phyloP scores from a whole-genome alignment of 2,113 vertebrate genomes.

The Leuciscus idus region DNA sequence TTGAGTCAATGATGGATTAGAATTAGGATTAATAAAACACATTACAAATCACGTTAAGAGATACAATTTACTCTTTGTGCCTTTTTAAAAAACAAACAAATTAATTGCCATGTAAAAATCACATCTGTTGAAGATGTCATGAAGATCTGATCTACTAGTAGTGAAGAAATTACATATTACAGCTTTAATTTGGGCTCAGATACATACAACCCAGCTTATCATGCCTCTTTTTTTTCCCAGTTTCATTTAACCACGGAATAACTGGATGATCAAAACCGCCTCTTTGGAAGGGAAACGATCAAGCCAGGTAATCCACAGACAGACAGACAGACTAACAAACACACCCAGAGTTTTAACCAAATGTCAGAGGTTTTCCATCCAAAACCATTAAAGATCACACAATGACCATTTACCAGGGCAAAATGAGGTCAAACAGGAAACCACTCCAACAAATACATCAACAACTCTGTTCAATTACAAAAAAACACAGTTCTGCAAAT shows the following conservation, averaged over 20 bases:
- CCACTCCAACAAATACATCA: slow-evolving; percentile 23
- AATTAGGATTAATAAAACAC: too few relatives aligned
- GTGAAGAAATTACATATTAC: not conserved
- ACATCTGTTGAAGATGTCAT: not conserved
- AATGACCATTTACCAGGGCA: slow-evolving; percentile 10
- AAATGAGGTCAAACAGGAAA: slow-evolving; percentile 3
- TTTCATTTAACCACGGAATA: not conserved
- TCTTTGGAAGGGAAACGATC: not conserved
- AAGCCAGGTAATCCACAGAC: slow-evolving; percentile 3
- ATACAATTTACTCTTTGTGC: not conserved
- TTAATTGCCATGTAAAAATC: not conserved
- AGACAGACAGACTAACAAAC: slow-evolving; percentile 11
- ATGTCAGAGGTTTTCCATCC: slow-evolving; percentile 29
- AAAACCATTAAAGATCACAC: slow-evolving; percentile 22
- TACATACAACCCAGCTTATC: not conserved
- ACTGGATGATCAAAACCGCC: not conserved
- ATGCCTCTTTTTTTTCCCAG: not conserved
- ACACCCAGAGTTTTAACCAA: not conserved
- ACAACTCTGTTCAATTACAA: slow-evolving; percentile 5
- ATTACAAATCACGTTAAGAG: not conserved
- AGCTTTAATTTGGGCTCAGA: not conserved
- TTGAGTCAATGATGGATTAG: too few relatives aligned
- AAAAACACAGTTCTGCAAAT: slow-evolving; percentile 29
- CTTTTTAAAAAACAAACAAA: not conserved
- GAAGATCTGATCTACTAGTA: not conserved